Evolutionary conservation across 1,140 invertebrate species (phyloP).

Genomic region (Yoshiicerus persimilis): DNA sequence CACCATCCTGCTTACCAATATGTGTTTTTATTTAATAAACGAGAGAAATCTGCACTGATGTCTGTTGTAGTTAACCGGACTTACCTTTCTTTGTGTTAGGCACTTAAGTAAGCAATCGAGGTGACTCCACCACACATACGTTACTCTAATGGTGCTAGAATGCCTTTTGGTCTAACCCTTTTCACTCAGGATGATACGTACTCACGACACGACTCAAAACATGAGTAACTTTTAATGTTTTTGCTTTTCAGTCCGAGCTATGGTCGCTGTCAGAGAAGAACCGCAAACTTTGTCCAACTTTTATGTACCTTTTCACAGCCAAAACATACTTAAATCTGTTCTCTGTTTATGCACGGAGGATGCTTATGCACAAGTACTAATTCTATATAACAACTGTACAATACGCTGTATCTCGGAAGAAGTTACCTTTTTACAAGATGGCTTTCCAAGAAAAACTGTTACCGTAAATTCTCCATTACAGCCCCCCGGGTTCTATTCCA

Average conservation of each 20-base stretch:
- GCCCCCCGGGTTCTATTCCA: too few species aligned
- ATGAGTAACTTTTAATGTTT: not conserved
- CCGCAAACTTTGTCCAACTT: not conserved
- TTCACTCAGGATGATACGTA: not conserved
- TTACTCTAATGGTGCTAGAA: not conserved
- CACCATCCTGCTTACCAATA: not conserved
- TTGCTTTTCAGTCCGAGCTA: not conserved
- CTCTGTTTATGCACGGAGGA: too few species aligned
- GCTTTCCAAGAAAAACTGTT: not conserved
- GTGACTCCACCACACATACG: not conserved
- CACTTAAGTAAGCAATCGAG: not conserved
- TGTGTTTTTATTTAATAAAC: not conserved
- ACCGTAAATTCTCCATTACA: too few species aligned
- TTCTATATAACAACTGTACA: too few species aligned
- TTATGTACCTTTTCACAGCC: not conserved
- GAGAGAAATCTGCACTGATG: not conserved
- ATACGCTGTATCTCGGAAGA: too few species aligned
- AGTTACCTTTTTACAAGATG: too few species aligned
- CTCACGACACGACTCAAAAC: not conserved
- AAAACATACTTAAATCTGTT: not conserved
- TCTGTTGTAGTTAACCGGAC: not conserved
- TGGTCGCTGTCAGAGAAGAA: not conserved
- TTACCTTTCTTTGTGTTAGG: not conserved
- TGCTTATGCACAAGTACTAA: too few species aligned
- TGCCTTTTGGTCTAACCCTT: not conserved